A percentile compares a stretch with the other conserved stretches of the same genome.
Conservation (phyloP, 35 echinoderm and acorn worm genomes). For the Stichopus chloronotus region DNA sequence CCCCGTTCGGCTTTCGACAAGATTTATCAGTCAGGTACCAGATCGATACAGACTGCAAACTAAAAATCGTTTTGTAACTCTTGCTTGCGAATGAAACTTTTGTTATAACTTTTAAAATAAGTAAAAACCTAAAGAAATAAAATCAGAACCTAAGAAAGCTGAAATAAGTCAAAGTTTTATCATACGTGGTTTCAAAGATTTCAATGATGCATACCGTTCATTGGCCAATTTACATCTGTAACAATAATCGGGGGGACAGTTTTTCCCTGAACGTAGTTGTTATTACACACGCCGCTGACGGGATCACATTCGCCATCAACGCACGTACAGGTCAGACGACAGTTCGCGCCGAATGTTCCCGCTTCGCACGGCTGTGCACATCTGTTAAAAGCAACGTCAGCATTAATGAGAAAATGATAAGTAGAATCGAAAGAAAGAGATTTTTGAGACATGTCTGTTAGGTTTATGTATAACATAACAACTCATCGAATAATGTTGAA, state of each 20-base stretch:
- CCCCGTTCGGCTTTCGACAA: no score
- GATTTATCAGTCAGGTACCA: no score
- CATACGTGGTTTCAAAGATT: not conserved
- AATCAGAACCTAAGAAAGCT: no score
- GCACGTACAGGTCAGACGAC: not conserved
- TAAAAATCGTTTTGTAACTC: no score
- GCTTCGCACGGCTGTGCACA: not conserved
- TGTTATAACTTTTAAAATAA: no score
- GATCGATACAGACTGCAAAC: no score
- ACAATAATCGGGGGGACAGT: not conserved
- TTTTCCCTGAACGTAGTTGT: conserved; percentile 1
- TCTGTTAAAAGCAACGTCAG: not conserved
- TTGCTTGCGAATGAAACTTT: no score
- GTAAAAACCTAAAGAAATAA: no score
- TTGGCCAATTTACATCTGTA: not conserved
- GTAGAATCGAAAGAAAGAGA: not conserved
- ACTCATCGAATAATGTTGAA: no score
- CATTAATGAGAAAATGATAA: not conserved
- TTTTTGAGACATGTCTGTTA: not conserved
- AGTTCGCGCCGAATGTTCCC: conserved; percentile 11
- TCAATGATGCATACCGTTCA: not conserved
- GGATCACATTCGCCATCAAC: conserved; percentile 1
- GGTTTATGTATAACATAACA: no score
- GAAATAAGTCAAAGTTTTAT: no score
- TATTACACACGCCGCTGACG: not conserved